A percentile compares a stretch with the other conserved stretches of the same genome.
Conservation (phyloP, 2,113 vertebrate species). For the Aleadryas rufinucha region DNA sequence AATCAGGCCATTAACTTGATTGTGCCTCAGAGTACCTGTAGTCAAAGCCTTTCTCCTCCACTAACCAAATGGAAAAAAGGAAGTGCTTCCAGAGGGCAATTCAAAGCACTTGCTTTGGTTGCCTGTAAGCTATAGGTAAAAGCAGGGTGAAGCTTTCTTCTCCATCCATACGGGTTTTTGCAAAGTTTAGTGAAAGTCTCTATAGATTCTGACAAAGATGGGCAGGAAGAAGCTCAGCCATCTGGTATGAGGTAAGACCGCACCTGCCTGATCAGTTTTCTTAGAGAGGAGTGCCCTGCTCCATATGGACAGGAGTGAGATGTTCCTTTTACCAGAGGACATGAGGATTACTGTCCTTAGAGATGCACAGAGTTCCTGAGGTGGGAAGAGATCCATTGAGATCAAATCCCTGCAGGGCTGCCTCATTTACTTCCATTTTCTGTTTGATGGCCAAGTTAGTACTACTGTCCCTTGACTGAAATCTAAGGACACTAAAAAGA, state of each 20-base stretch:
- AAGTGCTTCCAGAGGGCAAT: neutral
- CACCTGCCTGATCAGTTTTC: neutral
- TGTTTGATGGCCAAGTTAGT: neutral
- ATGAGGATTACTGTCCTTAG: neutral
- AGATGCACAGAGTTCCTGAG: neutral
- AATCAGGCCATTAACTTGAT: neutral
- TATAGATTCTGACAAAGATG: neutral
- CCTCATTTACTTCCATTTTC: neutral
- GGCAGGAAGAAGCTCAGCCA: neutral
- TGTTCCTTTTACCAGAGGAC: neutral
- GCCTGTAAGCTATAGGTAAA: fast-evolving
- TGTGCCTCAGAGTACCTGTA: neutral
- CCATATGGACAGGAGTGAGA: fast-evolving
- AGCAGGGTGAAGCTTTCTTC: neutral
- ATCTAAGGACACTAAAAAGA: neutral
- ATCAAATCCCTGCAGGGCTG: neutral
- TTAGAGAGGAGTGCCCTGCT: neutral
- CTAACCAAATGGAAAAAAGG: neutral
- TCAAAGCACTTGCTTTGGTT: neutral
- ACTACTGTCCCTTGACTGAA: neutral
- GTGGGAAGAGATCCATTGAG: neutral
- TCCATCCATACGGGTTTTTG: neutral
- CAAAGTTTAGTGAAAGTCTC: neutral
- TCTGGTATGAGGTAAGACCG: neutral
- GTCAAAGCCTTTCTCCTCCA: neutral